Evolutionary conservation across 2,888 invertebrate genomes (phyloP), one percentile per base, ranked within the genome.

Genomic region (Torymus aiolomorphi): DNA sequence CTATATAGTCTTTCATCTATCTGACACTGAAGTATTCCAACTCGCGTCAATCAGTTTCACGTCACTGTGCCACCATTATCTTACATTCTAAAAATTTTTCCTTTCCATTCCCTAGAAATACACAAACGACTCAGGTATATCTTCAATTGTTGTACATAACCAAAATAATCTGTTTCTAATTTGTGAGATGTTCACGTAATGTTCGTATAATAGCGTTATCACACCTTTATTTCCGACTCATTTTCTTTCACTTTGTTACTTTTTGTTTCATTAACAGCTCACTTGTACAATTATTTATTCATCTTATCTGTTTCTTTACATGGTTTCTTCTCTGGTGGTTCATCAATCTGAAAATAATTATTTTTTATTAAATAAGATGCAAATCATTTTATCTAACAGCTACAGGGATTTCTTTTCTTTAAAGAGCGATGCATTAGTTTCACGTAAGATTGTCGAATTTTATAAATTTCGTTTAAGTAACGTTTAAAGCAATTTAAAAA

Each of bases 161-260:
- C 89, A 89, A 89, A 89, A 89, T 89, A 89, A 89, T 89, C 88
- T 89, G 89, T 89, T 88, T 87, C 87, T 88, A 88, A 88, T 88
- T 88, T 88, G 85, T 88, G 87, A 88, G 87, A 86, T 88, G 87
- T 85, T 87, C 86, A 85, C 84, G 82, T 66, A 76, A 83, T 85
- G 84, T 85, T 85, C 83, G 80, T 82, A 79, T 79, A 70, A 62
- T 80, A 82, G 77, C 76, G 83, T 86, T 84, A 84, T 86, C 85
- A 84, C 86, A 84, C 80, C 82, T 84, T 71, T 76, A 63, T 76
- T 74, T 76, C 42, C 59, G 49, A 78, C 71, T 74, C 59, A 61
- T 67, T 75, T 78, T 80, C 72, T 67, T 74, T 74, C 66, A 69
- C 80, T 63, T 78, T 69, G 49, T 69, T 71, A 63, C 75, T 80